Evolutionary conservation across 2,797 vertebrate genomes (phyloP), one percentile per base, ranked within the genome.

Genomic region (Oryzias sinensis): DNA sequence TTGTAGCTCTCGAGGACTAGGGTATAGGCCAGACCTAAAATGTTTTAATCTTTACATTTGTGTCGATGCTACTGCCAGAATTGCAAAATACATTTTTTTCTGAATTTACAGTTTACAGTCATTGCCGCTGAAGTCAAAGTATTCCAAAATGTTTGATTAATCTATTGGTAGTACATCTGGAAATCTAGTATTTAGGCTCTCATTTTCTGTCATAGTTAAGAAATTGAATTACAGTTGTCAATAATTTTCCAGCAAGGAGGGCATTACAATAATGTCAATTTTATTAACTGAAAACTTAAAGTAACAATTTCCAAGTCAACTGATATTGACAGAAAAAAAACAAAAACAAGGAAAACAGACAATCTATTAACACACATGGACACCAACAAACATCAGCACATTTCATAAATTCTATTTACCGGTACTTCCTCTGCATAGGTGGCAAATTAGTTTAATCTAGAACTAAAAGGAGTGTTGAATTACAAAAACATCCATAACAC

Each of bases 181-280:
- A 22, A 2, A 1, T 22, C 18, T 18, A 18, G 18, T 22, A 22
- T 22, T 22, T 22, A 22, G 20, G 20, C 2, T 22, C 20, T 22
- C 20, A 22, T 22, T 22, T 22, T 22, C 3, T 22, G 20, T 22
- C 27, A 27, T 6, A 27, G 27, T 53, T 43, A 43, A 41, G 4
- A 53, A 24, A 20, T 29, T 29, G 20, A 40, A 18, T 9, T 3
- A n/a, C 41, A 25, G 16, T 17, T 8, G 17, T 13, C 4, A 49
- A 63, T 51, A 53, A 59, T 48, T 13, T 37, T 15, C 52, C 27
- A 11, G 63, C 24, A 54, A 59, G 46, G 24, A 24, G 49, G 6
- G 75, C 49, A 44, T 50, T 50, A 59, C 44, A 56, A 16, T 66
- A 7, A 74, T 54, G 20, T 89, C 88, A 80, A 89, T 90, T 89